Evolutionary conservation across 2,797 vertebrate species (phyloP).

Genomic region (Sparus aurata): DNA sequence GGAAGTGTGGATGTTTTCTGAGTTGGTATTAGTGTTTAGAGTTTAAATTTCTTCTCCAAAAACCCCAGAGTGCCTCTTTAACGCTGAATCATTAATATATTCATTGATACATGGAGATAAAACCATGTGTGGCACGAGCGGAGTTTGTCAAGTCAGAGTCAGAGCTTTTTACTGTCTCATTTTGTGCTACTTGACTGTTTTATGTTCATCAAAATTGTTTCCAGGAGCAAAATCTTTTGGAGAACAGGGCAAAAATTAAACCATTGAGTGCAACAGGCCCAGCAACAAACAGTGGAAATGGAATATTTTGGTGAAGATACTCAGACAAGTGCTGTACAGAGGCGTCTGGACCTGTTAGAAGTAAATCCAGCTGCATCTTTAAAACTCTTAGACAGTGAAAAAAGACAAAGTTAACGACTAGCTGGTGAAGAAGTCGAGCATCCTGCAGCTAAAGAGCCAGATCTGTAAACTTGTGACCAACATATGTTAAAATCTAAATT

Average conservation of each 20-base stretch:
- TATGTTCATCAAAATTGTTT: not conserved
- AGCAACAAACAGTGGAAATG: not conserved
- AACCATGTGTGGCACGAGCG: not conserved
- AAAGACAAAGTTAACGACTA: too few relatives aligned
- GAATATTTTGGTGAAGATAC: too few relatives aligned
- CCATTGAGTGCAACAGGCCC: not conserved
- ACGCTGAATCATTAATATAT: not conserved
- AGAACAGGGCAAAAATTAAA: not conserved
- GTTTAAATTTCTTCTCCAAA: too few relatives aligned
- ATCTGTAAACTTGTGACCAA: too few relatives aligned
- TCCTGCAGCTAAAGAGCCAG: too few relatives aligned
- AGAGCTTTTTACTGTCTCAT: not conserved
- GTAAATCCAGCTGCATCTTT: too few relatives aligned
- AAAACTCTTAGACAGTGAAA: too few relatives aligned
- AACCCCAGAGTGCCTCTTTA: too few relatives aligned
- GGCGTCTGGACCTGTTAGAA: too few relatives aligned
- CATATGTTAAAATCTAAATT: not conserved
- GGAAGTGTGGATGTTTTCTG: too few relatives aligned
- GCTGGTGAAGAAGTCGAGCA: not conserved
- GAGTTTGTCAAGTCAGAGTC: not conserved
- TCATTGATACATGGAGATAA: not conserved
- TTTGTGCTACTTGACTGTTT: not conserved
- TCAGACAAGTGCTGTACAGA: too few relatives aligned
- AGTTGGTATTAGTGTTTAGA: too few relatives aligned
- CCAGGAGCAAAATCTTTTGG: not conserved